phyloP scores from a whole-genome alignment of 2,113 vertebrate genomes.

The Myotis yumanensis region DNA sequence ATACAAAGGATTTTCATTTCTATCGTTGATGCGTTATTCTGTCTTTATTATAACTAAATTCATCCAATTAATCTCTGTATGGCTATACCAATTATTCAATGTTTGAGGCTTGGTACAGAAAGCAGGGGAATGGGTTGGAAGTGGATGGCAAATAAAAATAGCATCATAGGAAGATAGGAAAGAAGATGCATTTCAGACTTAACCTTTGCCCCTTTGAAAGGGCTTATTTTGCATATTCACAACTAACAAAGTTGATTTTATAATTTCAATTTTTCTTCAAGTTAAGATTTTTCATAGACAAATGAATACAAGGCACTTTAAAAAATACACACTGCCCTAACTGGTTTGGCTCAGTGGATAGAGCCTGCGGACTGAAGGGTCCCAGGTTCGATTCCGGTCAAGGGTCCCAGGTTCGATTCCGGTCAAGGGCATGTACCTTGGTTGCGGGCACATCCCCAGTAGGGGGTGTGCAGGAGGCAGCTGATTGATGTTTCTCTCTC shows the following conservation, averaged over 20 bases:
- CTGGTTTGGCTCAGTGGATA: too few species aligned
- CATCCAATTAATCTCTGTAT: neutral
- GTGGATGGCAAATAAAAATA: neutral
- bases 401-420: too few species aligned
- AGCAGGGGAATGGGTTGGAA: neutral
- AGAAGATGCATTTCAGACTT: constrained; percentile 5
- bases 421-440: too few species aligned
- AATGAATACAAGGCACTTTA: constrained; percentile 67
- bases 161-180: neutral
- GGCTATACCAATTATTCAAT: neutral
- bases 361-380: too few species aligned
- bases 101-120: constrained; percentile 2
- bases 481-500: too few species aligned
- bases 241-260: constrained; percentile 53
- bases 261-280: constrained; percentile 60
- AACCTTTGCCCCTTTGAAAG: constrained; percentile 11
- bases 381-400: too few species aligned
- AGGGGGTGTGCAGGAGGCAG: too few species aligned
- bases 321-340: constrained; percentile 71
- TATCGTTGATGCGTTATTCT: neutral
- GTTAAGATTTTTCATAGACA: constrained; percentile 34
- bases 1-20: neutral
- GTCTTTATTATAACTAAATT: neutral
- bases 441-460: too few species aligned
- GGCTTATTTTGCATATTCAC: constrained; percentile 41